Percentiles rank a stretch among this genome's conserved stretches.
Conservation (phyloP, 2,113 vertebrate genomes). For the Brachypodius melanocephalos region DNA sequence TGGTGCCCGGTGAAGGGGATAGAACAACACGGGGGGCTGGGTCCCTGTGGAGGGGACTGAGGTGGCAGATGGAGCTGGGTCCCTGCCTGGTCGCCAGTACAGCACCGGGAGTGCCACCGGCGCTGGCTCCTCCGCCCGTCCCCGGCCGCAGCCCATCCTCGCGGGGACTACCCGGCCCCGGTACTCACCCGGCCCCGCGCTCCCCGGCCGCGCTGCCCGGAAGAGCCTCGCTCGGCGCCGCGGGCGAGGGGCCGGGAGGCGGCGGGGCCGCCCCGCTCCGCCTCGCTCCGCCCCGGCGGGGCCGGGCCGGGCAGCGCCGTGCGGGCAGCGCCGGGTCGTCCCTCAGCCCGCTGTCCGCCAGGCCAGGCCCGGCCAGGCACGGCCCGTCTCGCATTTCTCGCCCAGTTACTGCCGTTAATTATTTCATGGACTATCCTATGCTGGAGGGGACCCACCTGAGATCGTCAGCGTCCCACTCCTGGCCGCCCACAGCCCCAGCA, state of each 20-base stretch:
- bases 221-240: background rate
- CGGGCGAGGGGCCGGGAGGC: background rate
- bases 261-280: background rate
- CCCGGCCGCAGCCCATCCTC: background rate
- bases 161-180: background rate
- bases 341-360: accelerated
- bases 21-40: background rate
- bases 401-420: background rate
- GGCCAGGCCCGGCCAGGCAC: too few relatives aligned
- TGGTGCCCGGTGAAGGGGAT: background rate
- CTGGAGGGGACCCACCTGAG: background rate
- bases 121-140: background rate
- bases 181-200: background rate
- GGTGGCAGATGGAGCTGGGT: background rate
- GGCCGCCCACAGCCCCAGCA: background rate
- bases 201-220: background rate
- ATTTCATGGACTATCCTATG: background rate
- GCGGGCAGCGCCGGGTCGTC: background rate
- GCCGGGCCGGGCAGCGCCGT: background rate
- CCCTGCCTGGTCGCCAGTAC: background rate
- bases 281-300: background rate
- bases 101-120: background rate
- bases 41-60: background rate
- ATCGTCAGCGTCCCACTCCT: background rate
- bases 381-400: too few relatives aligned